Percentiles rank a stretch among this genome's conserved stretches.
Evolutionary conservation across 2,113 vertebrate genomes (phyloP).

Genomic region (Thalassoma bifasciatum): DNA sequence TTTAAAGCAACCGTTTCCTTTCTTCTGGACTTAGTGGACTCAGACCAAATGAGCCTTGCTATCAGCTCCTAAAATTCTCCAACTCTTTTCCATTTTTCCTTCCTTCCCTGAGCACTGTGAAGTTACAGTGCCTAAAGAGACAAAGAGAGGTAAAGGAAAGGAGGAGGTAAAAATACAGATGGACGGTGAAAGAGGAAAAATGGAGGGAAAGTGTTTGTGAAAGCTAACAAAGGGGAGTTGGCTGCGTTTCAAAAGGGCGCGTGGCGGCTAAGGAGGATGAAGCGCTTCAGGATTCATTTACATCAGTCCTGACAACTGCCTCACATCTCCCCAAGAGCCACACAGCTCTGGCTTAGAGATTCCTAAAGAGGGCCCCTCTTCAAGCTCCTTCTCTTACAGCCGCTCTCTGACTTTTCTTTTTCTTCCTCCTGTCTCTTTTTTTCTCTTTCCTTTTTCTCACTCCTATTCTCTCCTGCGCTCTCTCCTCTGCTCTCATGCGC

Average conservation of each 20-base stretch:
- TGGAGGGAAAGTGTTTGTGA: slow-evolving; percentile 73
- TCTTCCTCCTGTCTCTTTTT: slow-evolving; percentile 64
- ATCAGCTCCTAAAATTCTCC: slow-evolving; percentile 34
- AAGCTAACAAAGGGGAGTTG: slow-evolving; percentile 79
- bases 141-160: slow-evolving; percentile 39
- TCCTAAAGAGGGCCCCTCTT: slow-evolving; percentile 77
- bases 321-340: slow-evolving; percentile 83
- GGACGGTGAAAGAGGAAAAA: slow-evolving; percentile 48
- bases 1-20: slow-evolving; percentile 33
- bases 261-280: slow-evolving; percentile 82
- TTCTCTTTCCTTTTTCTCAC: slow-evolving; percentile 42
- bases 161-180: slow-evolving; percentile 57
- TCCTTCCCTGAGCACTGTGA: slow-evolving; percentile 30
- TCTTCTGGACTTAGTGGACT: slow-evolving; percentile 40
- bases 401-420: slow-evolving; percentile 73
- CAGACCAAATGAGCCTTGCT: slow-evolving; percentile 51
- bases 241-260: slow-evolving; percentile 79
- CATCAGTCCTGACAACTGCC: slow-evolving; percentile 86
- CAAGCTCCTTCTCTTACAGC: slow-evolving; percentile 61
- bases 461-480: slow-evolving; percentile 65
- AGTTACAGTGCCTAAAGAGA: slow-evolving; percentile 41
- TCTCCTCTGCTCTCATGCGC: slow-evolving; percentile 67
- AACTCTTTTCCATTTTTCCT: slow-evolving; percentile 1
- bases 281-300: slow-evolving; percentile 87
- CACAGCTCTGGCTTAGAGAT: slow-evolving; percentile 78